Percentiles rank a stretch among this genome's conserved stretches.
Conservation (phyloP, 2,888 invertebrate genomes). For the Callimorpha dominula region DNA sequence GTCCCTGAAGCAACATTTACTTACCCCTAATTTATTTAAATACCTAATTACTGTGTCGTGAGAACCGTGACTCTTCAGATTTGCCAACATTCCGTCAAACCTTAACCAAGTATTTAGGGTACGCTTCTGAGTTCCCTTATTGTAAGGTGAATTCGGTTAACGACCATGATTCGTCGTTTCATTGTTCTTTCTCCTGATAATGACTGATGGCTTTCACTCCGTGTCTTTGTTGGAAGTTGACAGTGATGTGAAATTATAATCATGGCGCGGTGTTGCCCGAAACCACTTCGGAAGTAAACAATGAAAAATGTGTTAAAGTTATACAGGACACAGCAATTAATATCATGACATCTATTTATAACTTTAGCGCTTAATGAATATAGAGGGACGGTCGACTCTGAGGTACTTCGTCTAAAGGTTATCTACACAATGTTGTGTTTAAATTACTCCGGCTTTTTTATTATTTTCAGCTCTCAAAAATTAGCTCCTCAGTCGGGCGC, state of each 20-base stretch:
- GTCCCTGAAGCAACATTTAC: conserved; percentile 42
- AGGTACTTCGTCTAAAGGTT: background rate
- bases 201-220: conserved; percentile 82
- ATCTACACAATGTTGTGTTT: background rate
- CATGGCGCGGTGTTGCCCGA: conserved; percentile 59
- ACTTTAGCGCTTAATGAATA: conserved; percentile 33
- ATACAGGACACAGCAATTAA: conserved; percentile 61
- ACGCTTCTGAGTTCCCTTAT: conserved; percentile 61
- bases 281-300: conserved; percentile 64
- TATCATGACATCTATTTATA: conserved; percentile 49
- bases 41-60: conserved; percentile 62
- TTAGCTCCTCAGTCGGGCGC: no score
- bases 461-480: background rate
- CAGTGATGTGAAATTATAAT: conserved; percentile 83
- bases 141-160: conserved; percentile 77
- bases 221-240: conserved; percentile 81
- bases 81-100: conserved; percentile 65
- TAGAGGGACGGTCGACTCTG: conserved; percentile 13
- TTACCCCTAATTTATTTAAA: conserved; percentile 59
- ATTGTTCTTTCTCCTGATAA: conserved; percentile 83
- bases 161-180: conserved; percentile 80
- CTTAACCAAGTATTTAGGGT: conserved; percentile 64
- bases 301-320: conserved; percentile 69
- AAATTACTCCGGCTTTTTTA: background rate
- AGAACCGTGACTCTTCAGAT: conserved; percentile 67